Percentiles rank a stretch among this genome's conserved stretches.
These are phyloP conservation scores for Hystrix cristata DNA, from an alignment of 2,113 vertebrate genomes.

Conservation along the genomic window DNA sequence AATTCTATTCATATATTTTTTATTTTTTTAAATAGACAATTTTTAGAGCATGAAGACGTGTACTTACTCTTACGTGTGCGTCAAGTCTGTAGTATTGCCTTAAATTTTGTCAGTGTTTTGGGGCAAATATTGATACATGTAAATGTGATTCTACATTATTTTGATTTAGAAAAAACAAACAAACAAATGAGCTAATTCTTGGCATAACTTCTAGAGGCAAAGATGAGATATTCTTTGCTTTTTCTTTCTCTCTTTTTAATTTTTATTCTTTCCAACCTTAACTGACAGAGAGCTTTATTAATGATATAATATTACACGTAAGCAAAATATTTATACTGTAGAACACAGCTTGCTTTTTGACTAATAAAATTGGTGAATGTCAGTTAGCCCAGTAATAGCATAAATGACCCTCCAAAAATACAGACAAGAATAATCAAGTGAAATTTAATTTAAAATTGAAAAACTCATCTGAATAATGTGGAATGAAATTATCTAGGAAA, in stretches of 20 bases:
- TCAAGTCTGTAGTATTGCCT: background rate
- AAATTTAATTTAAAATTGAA: constrained; percentile 51
- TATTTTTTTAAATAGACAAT: background rate
- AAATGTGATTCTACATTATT: background rate
- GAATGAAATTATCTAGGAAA: background rate
- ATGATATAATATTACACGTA: background rate
- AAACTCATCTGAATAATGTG: background rate
- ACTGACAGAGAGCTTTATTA: background rate
- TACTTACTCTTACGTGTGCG: background rate
- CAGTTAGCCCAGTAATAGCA: constrained; percentile 30
- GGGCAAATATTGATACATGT: background rate
- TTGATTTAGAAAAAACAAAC: constrained; percentile 30
- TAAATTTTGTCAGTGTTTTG: background rate
- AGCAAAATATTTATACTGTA: constrained; percentile 2
- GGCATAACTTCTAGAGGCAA: background rate
- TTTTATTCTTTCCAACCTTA: background rate
- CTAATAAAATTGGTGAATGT: background rate
- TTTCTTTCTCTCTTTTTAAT: background rate
- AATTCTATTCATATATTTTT: background rate
- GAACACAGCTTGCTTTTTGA: background rate
- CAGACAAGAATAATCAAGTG: background rate
- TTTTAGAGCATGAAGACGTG: background rate
- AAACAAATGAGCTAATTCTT: background rate
- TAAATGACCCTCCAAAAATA: constrained; percentile 9
- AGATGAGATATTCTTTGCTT: background rate